These are phyloP conservation scores for Ranitomeya imitator DNA, from an alignment of 2,113 vertebrate genomes.

Conservation along the genomic window DNA sequence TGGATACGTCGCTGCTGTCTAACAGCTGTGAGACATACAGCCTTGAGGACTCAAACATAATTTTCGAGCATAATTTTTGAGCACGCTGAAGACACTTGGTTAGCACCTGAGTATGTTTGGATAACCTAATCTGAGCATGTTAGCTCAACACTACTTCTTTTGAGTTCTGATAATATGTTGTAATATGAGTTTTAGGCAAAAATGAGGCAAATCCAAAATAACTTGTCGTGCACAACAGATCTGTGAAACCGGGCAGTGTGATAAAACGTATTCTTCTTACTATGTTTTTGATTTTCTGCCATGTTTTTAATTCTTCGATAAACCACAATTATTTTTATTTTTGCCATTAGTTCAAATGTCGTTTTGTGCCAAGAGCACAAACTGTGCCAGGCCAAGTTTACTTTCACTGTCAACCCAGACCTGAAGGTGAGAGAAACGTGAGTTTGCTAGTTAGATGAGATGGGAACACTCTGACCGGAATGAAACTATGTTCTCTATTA, in stretches of 20 bases:
- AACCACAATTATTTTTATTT: not conserved
- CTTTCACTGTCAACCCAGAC: too few species aligned
- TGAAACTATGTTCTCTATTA: not conserved
- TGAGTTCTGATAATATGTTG: not conserved
- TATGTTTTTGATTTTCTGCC: too few species aligned
- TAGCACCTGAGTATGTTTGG: too few species aligned
- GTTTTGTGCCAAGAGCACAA: not conserved
- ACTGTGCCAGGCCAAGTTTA: not conserved
- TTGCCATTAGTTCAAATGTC: not conserved
- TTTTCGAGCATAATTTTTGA: too few species aligned
- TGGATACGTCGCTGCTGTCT: too few species aligned
- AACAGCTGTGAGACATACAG: too few species aligned
- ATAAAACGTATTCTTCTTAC: not conserved
- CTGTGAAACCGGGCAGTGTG: not conserved
- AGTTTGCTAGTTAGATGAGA: slow-evolving; percentile 21
- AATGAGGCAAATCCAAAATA: not conserved
- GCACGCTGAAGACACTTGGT: too few species aligned
- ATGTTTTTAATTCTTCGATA: not conserved
- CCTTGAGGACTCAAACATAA: too few species aligned
- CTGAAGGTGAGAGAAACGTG: not conserved
- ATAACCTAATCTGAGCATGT: too few species aligned
- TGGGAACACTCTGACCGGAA: slow-evolving; percentile 8
- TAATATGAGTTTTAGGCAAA: not conserved
- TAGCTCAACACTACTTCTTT: not conserved
- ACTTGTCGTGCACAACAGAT: not conserved